Evolutionary conservation across 1,140 invertebrate species (phyloP), one percentile per base, ranked within the genome.

Genomic region (Teleogryllus occipitalis): DNA sequence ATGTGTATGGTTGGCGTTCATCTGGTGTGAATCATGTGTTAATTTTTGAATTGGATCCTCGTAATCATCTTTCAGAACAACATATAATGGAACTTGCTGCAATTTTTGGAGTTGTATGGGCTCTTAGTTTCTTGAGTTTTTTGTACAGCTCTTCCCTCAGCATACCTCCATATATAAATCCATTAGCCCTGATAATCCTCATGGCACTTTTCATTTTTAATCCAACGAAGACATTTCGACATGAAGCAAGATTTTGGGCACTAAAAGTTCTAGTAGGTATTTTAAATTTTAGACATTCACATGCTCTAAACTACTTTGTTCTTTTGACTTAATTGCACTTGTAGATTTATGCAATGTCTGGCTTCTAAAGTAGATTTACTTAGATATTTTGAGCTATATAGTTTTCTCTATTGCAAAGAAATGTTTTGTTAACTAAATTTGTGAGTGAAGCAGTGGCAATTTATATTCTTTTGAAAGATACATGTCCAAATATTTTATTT

Each of bases 11-110:
- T 75, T 98, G 95, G 95, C 88, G 95, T 78, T 93, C 92, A 73
- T 95, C 94, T 0, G 96, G 96, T 21, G 95, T 96, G 15, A 96
- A 98, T 86, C 96, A 98, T 85, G 96, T 98, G 3, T 89, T 97
- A 0, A 98, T 97, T 81, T 97, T 98, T 84, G 96, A 97, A 86
- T 87, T 98, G 47, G 95, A 97, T 88, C 96, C 96, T 1, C 87
- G 96, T 77, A 95, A 96, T 86, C 96, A 97, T 88, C 85, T 92
- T 2, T 91, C 94, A 3, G 95, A 96, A 84, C 94, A 96, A 83
- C 93, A 97, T 83, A 87, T 97, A 2, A 93, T 97, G 88, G 95
- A 97, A 89, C 87, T 97, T 81, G 93, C 95, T 0, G 90, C 93
- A 0, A 92, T 96, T 76, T 91, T 97, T 84, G 93, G 94, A 39